Base-by-base conservation (phyloP, 2,888 invertebrate species). In the Rhagium mordax region DNA sequence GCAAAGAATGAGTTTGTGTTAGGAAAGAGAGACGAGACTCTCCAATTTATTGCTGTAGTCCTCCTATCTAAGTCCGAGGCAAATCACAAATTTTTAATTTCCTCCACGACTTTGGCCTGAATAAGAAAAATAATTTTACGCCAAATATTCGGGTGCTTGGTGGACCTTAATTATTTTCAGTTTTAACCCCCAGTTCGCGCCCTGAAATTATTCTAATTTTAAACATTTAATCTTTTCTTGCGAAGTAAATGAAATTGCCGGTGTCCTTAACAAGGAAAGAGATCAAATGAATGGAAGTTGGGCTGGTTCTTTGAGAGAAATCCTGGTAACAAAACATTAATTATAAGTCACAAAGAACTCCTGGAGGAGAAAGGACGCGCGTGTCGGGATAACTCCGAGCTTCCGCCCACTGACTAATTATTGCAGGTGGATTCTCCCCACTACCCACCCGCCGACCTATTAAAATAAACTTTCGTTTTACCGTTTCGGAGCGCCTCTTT, bases 401-500 rank as follows among this genome's bases (percentile, higher is more conserved):
- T 83, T 83, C 84, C 84, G 83, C 83, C 83, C 80, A 76, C 83
- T 79, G 82, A 82, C 84, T 84, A 84, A 84, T 84, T 84, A 83
- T 81, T 81, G 82, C 84, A 84, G 84, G 84, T 84, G 79, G 75
- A 81, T 81, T 81, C 80, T 79, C 81, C 73, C 81, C 78, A 60
- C 71, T 29, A 53, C 49, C 20, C 69, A 15, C n/a, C 57, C 55
- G 41, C 57, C 57, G 41, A 15, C 57, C 57, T 53, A 57, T 67
- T 57, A 57, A 57, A 67, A 67, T 67, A 33, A 57, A 67, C 57
- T 29, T 67, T 67, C 57, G 13, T 57, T 41, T 48, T 47, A 61
- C 61, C 47, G 48, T 48, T 61, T 13, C 13, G 15, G 41, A 20
- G 33, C 41, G 41, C 29, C 4, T 41, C n/a, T 41, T 33, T 41